Evolutionary conservation across 2,888 invertebrate species (phyloP).

Genomic region (Idaea biselata): DNA sequence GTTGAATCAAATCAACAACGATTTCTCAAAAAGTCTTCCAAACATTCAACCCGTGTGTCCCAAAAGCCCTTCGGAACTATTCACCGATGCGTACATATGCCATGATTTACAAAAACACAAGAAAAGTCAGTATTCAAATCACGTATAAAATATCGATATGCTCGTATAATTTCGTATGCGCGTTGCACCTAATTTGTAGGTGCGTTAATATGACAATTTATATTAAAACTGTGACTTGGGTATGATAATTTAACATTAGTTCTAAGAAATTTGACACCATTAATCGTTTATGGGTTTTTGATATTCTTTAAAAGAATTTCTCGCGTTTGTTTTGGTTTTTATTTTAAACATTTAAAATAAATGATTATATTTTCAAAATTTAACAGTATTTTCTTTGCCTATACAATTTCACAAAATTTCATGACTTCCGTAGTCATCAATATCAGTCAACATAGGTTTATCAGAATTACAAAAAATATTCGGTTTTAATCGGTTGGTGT

Average conservation of each 20-base stretch:
- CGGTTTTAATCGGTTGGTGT: no score
- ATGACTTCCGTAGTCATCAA: no score
- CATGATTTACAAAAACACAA: slow-evolving; percentile 1
- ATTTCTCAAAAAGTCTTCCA: not conserved
- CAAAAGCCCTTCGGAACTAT: not conserved
- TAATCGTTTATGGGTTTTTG: slow-evolving; percentile 1
- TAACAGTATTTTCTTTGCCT: no score
- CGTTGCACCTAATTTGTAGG: not conserved
- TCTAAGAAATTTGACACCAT: not conserved
- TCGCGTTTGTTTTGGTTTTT: not conserved
- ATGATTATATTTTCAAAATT: not conserved
- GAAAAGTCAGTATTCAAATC: not conserved
- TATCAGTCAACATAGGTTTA: no score
- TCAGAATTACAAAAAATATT: no score
- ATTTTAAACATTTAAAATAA: not conserved
- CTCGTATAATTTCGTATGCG: not conserved
- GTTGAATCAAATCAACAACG: no score
- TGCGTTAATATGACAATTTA: slow-evolving; percentile 4
- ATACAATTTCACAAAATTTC: no score
- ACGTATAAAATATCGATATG: not conserved
- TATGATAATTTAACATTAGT: not conserved
- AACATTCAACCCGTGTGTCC: not conserved
- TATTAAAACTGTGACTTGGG: slow-evolving; percentile 5
- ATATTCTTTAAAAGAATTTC: not conserved
- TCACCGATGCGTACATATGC: not conserved